Base-by-base conservation (phyloP, 2,113 vertebrate genomes). In the Tragelaphus buxtoni region DNA sequence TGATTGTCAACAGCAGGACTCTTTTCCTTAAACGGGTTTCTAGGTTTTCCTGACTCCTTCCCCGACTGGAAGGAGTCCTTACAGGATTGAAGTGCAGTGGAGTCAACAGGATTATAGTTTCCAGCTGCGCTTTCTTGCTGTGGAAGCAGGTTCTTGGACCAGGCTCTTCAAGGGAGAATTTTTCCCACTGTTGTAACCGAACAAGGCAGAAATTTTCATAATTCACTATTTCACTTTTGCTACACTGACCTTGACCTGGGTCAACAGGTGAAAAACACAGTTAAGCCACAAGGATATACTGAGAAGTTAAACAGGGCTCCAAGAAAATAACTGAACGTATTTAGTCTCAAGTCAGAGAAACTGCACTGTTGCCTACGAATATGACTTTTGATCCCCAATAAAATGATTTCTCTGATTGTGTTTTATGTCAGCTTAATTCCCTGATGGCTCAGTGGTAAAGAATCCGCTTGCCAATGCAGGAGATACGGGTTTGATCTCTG, bases 1-100 rank as follows among this genome's bases (percentile, higher is more conserved):
- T 79, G 18, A 5, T 42, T 26, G 45, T 24, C 32, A n/a, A 30
- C 28, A 42, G 58, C 6, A 9, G 7, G n/a, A 20, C 18, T 30
- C 26, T 58, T 61, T 72, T 39, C 20, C 45, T 69, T 55, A 20
- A 77, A 49, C 2, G 16, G 80, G 20, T 65, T 26, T 35, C 12
- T 1, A 13, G 63, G n/a, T 60, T 69, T 79, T 5, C 49, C 45
- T 8, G 11, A 39, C 42, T 9, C 30, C 35, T 81, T 82, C 35
- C 16, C 42, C 47, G 3, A 53, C 0, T 22, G 79, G n/a, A 81
- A 56, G 28, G 7, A 7, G 49, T 53, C 28, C 35, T 65, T 65
- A 47, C 0, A 51, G 9, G 61, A 42, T 0, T 16, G 18, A 63
- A 39, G 32, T 45, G 13, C 11, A 7, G 8, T 2, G 22, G 26